Evolutionary conservation across 2,113 vertebrate species (phyloP).

Genomic region (Hippotragus niger): DNA sequence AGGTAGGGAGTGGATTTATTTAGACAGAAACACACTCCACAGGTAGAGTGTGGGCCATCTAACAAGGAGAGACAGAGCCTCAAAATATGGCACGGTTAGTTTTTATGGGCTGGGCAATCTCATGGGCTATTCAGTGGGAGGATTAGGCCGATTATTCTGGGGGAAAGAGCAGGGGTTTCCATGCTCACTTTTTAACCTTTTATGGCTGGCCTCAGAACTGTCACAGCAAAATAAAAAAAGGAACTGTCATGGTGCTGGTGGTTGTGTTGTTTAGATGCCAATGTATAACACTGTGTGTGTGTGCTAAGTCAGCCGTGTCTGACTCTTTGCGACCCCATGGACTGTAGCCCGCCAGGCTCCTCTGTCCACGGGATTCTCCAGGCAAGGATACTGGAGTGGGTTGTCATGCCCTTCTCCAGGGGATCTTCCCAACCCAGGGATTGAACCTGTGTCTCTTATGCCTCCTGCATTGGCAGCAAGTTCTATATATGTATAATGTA

Average conservation of each 20-base stretch:
- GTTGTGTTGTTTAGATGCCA: fast-evolving
- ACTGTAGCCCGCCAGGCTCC: fast-evolving
- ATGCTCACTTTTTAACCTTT: background rate
- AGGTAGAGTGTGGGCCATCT: background rate
- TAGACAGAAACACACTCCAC: background rate
- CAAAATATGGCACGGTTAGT: background rate
- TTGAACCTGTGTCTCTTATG: background rate
- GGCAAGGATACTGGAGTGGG: background rate
- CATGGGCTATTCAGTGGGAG: background rate
- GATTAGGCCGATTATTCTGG: background rate
- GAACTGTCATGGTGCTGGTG: background rate
- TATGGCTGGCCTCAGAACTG: background rate
- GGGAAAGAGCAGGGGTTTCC: background rate
- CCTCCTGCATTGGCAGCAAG: background rate
- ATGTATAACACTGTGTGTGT: background rate
- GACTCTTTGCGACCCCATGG: background rate
- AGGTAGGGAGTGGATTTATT: background rate
- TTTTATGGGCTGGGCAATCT: background rate
- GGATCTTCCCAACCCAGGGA: background rate
- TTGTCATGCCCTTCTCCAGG: background rate
- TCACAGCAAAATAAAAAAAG: background rate
- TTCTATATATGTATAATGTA: background rate
- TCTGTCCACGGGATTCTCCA: background rate
- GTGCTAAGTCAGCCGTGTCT: background rate
- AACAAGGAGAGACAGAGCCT: background rate